Conservation (phyloP, 2,797 vertebrate species). For the Tapirus indicus region DNA sequence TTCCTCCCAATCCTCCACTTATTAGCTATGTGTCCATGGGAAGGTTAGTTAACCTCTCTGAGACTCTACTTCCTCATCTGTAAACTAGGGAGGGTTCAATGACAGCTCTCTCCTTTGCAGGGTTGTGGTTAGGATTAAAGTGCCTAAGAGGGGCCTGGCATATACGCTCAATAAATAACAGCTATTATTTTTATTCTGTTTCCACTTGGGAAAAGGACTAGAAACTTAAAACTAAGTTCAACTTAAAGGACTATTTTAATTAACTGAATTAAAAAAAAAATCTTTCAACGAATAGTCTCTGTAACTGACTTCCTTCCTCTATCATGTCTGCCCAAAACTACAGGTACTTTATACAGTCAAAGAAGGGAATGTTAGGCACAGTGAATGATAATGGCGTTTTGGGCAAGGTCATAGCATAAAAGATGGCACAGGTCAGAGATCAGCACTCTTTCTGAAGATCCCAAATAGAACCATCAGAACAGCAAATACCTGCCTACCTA, state of each 20-base stretch:
- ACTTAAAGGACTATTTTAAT: neutral
- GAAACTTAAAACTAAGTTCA: constrained; percentile 53
- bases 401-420: neutral
- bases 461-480: neutral
- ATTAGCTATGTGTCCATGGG: neutral
- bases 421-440: neutral
- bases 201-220: neutral
- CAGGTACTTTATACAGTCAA: neutral
- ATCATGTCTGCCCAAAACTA: neutral
- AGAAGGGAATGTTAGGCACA: neutral
- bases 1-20: neutral
- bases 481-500: neutral
- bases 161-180: neutral
- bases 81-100: neutral
- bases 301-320: neutral
- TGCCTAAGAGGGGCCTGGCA: neutral
- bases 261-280: neutral
- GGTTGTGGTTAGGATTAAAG: neutral
- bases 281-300: neutral
- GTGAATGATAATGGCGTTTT: neutral
- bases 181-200: neutral
- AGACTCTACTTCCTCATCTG: neutral
- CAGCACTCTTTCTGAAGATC: neutral
- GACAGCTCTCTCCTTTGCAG: neutral
- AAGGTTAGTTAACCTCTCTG: neutral